Evolutionary conservation across 2,113 vertebrate genomes (phyloP).

Genomic region (Corythaixoides concolor): DNA sequence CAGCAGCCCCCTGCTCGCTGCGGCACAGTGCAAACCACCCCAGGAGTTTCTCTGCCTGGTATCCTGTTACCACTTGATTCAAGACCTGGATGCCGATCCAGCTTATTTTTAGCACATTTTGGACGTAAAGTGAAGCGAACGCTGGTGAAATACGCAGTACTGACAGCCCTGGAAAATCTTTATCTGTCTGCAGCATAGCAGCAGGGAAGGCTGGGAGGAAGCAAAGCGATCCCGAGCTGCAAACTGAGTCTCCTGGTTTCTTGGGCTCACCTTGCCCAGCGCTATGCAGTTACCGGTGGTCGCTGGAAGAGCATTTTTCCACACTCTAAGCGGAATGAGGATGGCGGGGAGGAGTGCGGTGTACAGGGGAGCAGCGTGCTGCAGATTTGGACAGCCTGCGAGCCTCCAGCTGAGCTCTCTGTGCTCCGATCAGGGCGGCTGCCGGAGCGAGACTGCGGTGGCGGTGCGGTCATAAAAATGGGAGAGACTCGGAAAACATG

Average conservation of each 20-base stretch:
- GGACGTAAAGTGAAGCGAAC: not conserved
- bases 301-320: not conserved
- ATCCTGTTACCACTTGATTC: conserved; percentile 5
- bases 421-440: not conserved
- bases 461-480: fast-evolving
- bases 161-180: conserved; percentile 50
- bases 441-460: not conserved
- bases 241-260: fast-evolving
- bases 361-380: not conserved
- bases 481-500: not conserved
- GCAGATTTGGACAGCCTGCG: not conserved
- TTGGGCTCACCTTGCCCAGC: not conserved
- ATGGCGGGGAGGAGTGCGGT: fast-evolving
- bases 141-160: not conserved
- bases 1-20: not conserved
- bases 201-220: not conserved
- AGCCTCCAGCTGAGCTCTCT: not conserved
- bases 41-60: not conserved
- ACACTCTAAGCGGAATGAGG: not conserved
- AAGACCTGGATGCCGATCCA: conserved; percentile 7
- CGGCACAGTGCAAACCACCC: not conserved
- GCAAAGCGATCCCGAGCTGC: not conserved
- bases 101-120: conserved; percentile 44
- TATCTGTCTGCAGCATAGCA: not conserved
- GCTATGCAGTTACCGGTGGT: not conserved